Evolutionary conservation across 2,797 vertebrate genomes (phyloP), one percentile per base, ranked within the genome.

Genomic region (Sparidentex hasta): DNA sequence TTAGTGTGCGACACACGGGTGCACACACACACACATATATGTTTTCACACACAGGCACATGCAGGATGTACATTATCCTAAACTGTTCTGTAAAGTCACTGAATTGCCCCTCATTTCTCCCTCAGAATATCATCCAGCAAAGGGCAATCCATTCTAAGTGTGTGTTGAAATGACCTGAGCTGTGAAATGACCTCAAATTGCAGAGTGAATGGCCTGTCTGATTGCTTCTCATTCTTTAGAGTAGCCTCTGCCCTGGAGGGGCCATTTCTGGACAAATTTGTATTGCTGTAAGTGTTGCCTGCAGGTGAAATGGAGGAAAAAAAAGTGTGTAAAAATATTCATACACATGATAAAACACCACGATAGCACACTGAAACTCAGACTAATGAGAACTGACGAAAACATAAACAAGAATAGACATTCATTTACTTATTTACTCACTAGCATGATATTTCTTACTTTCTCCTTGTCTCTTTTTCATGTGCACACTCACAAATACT

Each of bases 161-260:
- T 54, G 14, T 56, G 64, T n/a, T 76, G 75, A 89, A 86, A 87
- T 58, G 74, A 90, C 84, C 84, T 59, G 73, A 83, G 67, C 65
- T 82, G 71, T 87, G 74, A 84, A 84, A 86, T 66, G 67, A 85
- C 68, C 86, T 86, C 71, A 68, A 66, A 87, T 85, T 68, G 65
- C 80, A 47, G 78, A 86, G 71, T 66, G 84, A 92, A 84, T 70
- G 77, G 70, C 74, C 76, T 29, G 71, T 85, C 67, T 84, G 85
- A 91, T 87, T 85, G 78, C 55, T 29, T 80, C 71, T 50, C 58
- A 17, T 80, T 82, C 59, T 78, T 64, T 16, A 25, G 67, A 81
- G 59, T 43, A 47, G 41, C 57, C 23, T 46, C 46, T 58, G 54
- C 43, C 33, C 29, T 50, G 48, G 20, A 76, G 62, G 27, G 29